Evolutionary conservation across 1,140 invertebrate genomes (phyloP).

Genomic region (Lasaia peninsularis): DNA sequence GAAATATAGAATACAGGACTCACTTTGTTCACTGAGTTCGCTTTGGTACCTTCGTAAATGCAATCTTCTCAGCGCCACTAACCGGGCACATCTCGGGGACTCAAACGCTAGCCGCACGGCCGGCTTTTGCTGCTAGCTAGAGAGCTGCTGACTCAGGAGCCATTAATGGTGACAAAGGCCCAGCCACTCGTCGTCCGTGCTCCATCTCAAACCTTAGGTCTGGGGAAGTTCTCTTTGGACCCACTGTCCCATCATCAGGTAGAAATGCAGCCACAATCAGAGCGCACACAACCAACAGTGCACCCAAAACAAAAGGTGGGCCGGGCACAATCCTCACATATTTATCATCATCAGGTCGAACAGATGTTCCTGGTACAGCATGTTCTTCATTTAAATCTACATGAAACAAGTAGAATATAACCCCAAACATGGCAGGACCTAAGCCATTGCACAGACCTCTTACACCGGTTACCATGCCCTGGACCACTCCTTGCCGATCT

Average conservation of each 20-base stretch:
- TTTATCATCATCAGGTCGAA: conserved; percentile 46
- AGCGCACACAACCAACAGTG: conserved; percentile 96
- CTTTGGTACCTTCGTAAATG: conserved; percentile 66
- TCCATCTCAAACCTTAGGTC: conserved; percentile 89
- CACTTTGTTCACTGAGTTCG: conserved; percentile 56
- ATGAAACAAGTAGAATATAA: conserved; percentile 99
- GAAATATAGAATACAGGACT: conserved; percentile 45
- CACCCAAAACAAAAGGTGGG: conserved; percentile 99
- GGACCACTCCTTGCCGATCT: conserved; percentile 98
- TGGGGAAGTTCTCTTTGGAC: conserved; percentile 76
- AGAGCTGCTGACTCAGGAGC: conserved; percentile 85
- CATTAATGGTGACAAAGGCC: conserved; percentile 88
- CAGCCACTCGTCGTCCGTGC: conserved; percentile 84
- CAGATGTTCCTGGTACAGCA: conserved; percentile 46
- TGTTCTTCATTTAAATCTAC: conserved; percentile 94
- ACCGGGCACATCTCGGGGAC: conserved; percentile 34
- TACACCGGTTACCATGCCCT: conserved; percentile 98
- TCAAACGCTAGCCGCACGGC: conserved; percentile 66
- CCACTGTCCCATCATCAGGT: conserved; percentile 82
- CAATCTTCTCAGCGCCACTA: conserved; percentile 36
- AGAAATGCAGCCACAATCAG: conserved; percentile 95
- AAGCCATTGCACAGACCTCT: conserved; percentile 95
- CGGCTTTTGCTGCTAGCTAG: conserved; percentile 72
- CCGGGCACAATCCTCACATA: conserved; percentile 91
- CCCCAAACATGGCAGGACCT: conserved; percentile 96